Evolutionary conservation across 2,113 vertebrate genomes (phyloP).

Genomic region (Nothoprocta pentlandii): DNA sequence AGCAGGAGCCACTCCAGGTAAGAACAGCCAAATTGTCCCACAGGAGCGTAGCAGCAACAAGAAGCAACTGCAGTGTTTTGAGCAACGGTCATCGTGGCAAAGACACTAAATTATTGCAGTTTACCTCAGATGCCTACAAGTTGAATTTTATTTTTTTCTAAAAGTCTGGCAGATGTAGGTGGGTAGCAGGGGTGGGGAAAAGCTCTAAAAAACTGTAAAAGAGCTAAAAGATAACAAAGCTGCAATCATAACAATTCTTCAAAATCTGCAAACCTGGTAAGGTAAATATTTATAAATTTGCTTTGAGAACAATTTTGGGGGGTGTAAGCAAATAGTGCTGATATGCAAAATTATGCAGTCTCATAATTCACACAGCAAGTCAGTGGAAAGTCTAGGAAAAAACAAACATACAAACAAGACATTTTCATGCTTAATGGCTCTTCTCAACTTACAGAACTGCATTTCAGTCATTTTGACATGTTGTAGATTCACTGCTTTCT

Average conservation of each 20-base stretch:
- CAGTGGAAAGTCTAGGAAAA: background rate
- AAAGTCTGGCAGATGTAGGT: background rate
- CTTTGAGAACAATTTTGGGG: background rate
- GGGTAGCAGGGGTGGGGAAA: accelerated
- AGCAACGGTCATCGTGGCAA: background rate
- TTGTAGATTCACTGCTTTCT: background rate
- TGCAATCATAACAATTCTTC: background rate
- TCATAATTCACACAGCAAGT: background rate
- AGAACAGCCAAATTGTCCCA: background rate
- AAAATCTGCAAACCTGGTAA: background rate
- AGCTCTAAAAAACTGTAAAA: background rate
- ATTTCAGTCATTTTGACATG: background rate
- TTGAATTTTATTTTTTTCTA: background rate
- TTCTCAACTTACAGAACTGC: background rate
- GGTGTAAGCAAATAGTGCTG: background rate
- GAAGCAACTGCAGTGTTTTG: background rate
- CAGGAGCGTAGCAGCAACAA: background rate
- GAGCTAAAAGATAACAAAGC: background rate
- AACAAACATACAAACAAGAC: background rate
- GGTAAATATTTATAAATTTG: background rate
- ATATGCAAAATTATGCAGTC: background rate
- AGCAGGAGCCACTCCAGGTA: background rate
- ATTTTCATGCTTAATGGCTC: background rate
- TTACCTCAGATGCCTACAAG: background rate
- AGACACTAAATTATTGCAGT: background rate